Evolutionary conservation across 2,113 vertebrate genomes (phyloP), one percentile per base, ranked within the genome.

Genomic region (Saimiri boliviensis): DNA sequence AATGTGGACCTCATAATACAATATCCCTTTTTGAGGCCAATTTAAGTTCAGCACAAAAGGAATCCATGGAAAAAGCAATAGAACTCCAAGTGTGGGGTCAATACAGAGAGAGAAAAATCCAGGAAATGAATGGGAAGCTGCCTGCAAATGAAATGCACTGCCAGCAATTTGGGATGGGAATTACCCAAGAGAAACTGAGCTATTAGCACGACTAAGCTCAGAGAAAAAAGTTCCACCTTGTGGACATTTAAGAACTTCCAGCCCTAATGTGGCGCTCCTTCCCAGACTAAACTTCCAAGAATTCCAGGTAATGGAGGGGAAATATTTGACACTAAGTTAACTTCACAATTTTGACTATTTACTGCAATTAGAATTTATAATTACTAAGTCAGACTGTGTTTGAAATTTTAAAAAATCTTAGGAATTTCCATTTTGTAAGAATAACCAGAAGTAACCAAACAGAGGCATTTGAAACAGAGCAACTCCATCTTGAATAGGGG

Each of bases 401-500:
- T 76, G 71, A 91, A 91, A 88, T 42, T 86, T 93, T 25, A 40
- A 70, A 77, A 23, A 12, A 63, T 56, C 30, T 81, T 92, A 58
- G 37, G 9, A 86, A 70, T 94, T 74, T 32, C 11, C 35, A 83
- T 74, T 81, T 74, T 32, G 86, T 84, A 88, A 95, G 27, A 95
- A 52, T 54, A 16, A 73, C 4, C 47, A 71, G 30, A 84, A 87
- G 86, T 83, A 90, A 79, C 80, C 14, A 90, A 63, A 63, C 60
- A 13, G 60, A 13, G 60, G 60, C 2, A 2, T 63, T 63, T 63
- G 27, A 63, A 63, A 63, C 27, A 63, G 60, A 30, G 27, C 60
- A 63, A 63, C 27, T 63, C 60, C 12, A 30, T 63, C 60, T 30
- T 63, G 27, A 63, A 30, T 30, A 63, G 27, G 60, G 30, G 60